Conservation (phyloP, 64 coral and sea anemone species). For the Trachythela sp. region DNA sequence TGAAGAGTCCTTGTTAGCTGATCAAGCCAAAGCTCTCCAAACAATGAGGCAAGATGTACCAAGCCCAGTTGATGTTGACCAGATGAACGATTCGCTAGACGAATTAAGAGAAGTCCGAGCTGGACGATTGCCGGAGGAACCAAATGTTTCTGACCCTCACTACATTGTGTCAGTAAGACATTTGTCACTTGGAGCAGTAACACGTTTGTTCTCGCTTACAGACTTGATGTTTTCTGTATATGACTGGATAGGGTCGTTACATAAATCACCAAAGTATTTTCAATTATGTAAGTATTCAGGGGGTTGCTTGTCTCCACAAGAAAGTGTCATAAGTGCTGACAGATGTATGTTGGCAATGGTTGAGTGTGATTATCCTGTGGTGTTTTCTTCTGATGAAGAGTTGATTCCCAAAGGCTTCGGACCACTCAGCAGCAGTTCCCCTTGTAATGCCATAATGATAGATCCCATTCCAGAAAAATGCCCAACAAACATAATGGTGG, state of each 20-base stretch:
- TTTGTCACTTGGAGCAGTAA: background rate
- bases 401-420: background rate
- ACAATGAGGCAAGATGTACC: background rate
- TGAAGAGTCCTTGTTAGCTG: background rate
- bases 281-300: background rate
- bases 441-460: background rate
- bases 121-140: background rate
- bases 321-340: background rate
- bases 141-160: background rate
- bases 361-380: background rate
- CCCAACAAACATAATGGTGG: background rate
- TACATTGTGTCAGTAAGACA: conserved; percentile 17
- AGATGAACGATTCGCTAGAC: background rate
- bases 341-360: conserved; percentile 5
- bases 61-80: background rate
- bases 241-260: conserved; percentile 3
- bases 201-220: background rate
- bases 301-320: background rate
- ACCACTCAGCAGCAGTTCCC: background rate
- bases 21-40: background rate
- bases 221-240: conserved; percentile 16
- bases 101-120: background rate
- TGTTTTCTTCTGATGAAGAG: background rate
- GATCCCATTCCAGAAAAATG: background rate
- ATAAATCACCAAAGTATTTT: conserved; percentile 8